Base-by-base conservation (phyloP, 1,140 invertebrate genomes). In the Araneus ventricosus region DNA sequence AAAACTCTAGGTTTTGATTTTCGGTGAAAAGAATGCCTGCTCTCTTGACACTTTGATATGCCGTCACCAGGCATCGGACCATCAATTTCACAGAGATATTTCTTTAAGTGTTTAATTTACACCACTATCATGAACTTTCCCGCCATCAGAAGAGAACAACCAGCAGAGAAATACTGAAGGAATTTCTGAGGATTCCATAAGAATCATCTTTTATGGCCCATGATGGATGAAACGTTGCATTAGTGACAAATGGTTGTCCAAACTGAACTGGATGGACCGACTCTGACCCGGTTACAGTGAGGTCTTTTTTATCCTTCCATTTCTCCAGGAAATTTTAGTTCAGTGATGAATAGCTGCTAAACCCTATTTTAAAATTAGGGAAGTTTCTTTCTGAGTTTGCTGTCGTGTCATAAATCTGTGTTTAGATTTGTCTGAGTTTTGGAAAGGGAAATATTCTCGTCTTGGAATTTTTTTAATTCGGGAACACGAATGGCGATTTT, bases 51-150 rank as follows among this genome's bases (percentile, higher is more conserved):
- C 59, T 8, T 61, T 87, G 85, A 87, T 87, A 22, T 63, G 85
- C 85, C 27, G 57, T 63, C 85, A 22, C 41, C 59, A 22, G 59
- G 22, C 59, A 63, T 8, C 7, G 52, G 59, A 87, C 59, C 85
- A 87, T 87, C 63, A 87, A 87, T 87, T 41, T 59, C 22, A 8
- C 17, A 14, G 27, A 4, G n/a, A 24, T 87, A 57, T 59, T 87
- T 41, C n/a, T 87, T 87, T 87, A 87, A 61, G 85, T 63, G 57
- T 87, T 87, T 87, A 87, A 87, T 87, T 87, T 87, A 87, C 85
- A 87, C 85, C 85, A 87, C 59, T 61, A 87, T 87, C 85, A 63
- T 37, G 57, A 61, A 67, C 45, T 63, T 87, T 87, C 59, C 59
- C 39, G 41, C 75, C 82, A 57, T 41, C 82, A 17, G 30, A 34